Conservation (phyloP, 1,140 invertebrate species). For the Orius insidiosus region DNA sequence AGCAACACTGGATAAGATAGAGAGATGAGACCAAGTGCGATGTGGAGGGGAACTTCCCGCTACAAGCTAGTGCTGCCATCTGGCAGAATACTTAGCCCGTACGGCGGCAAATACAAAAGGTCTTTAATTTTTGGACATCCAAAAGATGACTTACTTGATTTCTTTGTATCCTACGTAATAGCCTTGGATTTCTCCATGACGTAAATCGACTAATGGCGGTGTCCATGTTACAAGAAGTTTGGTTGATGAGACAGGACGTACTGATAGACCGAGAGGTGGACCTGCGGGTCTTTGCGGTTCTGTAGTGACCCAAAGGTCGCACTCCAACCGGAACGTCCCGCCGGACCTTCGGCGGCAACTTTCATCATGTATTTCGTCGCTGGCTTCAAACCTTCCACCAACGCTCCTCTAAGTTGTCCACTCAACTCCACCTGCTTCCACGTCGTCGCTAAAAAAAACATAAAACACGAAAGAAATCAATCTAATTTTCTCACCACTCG, state of each 20-base stretch:
- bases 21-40: too few species aligned
- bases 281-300: constrained; percentile 61
- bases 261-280: constrained; percentile 35
- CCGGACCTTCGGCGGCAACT: constrained; percentile 56
- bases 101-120: too few species aligned
- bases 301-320: constrained; percentile 46
- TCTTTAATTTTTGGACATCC: too few species aligned
- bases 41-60: too few species aligned
- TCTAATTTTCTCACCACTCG: background rate
- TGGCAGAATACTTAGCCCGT: too few species aligned
- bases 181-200: constrained; percentile 55
- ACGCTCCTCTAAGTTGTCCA: constrained; percentile 38
- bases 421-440: constrained; percentile 49
- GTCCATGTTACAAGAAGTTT: constrained; percentile 61
- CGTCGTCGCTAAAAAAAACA: constrained; percentile 26
- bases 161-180: constrained; percentile 41
- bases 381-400: constrained; percentile 54
- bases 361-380: constrained; percentile 57
- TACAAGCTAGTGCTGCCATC: too few species aligned
- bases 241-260: constrained; percentile 52
- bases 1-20: too few species aligned
- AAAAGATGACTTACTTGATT: constrained; percentile 23
- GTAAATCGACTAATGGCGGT: constrained; percentile 43
- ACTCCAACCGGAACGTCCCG: constrained; percentile 52
- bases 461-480: background rate